Conservation (phyloP, 1,140 invertebrate species). For the Drosophila funebris region DNA sequence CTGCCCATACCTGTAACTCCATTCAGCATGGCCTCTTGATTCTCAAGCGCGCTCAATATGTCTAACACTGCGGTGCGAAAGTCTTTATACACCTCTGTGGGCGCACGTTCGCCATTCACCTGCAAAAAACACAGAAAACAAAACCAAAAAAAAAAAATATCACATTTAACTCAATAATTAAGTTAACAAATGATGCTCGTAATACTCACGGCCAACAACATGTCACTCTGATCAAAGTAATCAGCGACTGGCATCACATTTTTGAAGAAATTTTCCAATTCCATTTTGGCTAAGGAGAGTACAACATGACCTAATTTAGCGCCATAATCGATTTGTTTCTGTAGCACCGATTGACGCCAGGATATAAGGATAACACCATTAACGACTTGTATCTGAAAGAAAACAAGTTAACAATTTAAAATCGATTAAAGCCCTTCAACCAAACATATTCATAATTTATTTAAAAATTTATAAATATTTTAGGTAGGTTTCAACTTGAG, state of each 20-base stretch:
- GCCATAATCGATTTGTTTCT: slow-evolving; percentile 95
- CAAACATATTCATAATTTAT: no score
- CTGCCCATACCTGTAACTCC: slow-evolving; percentile 85
- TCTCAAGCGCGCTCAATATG: slow-evolving; percentile 88
- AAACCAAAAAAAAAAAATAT: neutral
- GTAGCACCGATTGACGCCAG: slow-evolving; percentile 92
- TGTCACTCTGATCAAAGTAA: slow-evolving; percentile 93
- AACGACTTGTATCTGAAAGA: slow-evolving; percentile 91
- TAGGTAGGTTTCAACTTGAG: neutral
- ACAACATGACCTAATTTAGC: slow-evolving; percentile 94
- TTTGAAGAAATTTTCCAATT: slow-evolving; percentile 94
- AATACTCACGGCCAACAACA: slow-evolving; percentile 91
- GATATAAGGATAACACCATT: slow-evolving; percentile 93
- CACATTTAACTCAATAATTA: neutral
- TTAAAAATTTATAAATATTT: no score
- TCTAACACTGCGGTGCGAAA: slow-evolving; percentile 89
- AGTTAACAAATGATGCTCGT: neutral
- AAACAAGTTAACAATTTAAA: neutral
- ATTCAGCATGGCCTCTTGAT: slow-evolving; percentile 86
- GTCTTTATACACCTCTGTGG: slow-evolving; percentile 91
- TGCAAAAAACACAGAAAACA: slow-evolving; percentile 63
- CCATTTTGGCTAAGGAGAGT: slow-evolving; percentile 92
- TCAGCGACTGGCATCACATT: slow-evolving; percentile 95
- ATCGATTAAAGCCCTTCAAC: no score
- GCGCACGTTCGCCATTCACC: slow-evolving; percentile 93